A percentile compares a stretch with the other conserved stretches of the same genome.
Conservation (phyloP, 2,888 invertebrate genomes). For the Pantelozetes paolii region DNA sequence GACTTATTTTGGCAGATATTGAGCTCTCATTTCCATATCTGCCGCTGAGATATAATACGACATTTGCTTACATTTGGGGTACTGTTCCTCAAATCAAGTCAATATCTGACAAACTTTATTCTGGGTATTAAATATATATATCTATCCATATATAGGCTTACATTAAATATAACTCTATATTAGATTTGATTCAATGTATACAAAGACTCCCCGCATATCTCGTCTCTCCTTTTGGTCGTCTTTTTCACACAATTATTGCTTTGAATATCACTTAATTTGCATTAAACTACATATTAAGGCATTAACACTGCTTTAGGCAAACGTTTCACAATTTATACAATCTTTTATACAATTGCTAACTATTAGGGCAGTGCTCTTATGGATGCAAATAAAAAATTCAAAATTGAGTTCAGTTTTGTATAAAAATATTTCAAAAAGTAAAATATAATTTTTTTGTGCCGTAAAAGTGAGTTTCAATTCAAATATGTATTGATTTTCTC, state of each 20-base stretch:
- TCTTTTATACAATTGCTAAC: slow-evolving; percentile 1
- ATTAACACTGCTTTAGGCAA: slow-evolving; percentile 34
- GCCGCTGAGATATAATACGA: slow-evolving; percentile 21
- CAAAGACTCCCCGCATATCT: not conserved
- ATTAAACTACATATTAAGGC: slow-evolving; percentile 32
- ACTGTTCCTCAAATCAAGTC: not conserved
- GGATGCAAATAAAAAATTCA: not conserved
- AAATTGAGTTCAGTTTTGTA: not conserved
- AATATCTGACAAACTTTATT: slow-evolving; percentile 9
- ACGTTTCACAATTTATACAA: slow-evolving; percentile 13
- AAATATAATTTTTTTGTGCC: not conserved
- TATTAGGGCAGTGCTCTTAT: not conserved
- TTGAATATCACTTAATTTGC: slow-evolving; percentile 30
- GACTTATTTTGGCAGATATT: not conserved
- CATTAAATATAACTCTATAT: slow-evolving; percentile 37
- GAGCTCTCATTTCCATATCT: slow-evolving; percentile 30
- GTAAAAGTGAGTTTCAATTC: no score
- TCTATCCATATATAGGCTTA: slow-evolving; percentile 24
- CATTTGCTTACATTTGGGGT: not conserved
- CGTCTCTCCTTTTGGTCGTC: not conserved
- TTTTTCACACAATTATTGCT: slow-evolving; percentile 18
- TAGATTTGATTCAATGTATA: slow-evolving; percentile 26
- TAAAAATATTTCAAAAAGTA: not conserved
- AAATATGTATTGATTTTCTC: slow-evolving; percentile 6
- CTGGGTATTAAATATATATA: slow-evolving; percentile 26